phyloP scores from a whole-genome alignment of 1,140 invertebrate species.

The Triops longicaudatus region DNA sequence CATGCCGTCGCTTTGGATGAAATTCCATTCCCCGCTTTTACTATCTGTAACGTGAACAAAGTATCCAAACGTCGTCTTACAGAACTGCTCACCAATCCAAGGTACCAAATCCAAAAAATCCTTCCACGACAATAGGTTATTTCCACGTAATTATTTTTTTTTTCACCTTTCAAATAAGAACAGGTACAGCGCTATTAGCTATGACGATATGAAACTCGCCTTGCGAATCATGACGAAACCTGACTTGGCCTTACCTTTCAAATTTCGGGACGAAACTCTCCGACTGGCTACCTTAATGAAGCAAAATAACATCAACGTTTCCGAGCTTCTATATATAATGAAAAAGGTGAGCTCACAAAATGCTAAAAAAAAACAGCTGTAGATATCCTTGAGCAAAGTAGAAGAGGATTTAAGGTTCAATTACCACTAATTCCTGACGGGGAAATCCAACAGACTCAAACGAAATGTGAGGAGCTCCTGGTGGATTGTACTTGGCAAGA shows the following conservation, averaged over 20 bases:
- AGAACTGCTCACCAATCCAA: neutral
- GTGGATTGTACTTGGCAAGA: conserved; percentile 55
- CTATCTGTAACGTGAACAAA: conserved; percentile 56
- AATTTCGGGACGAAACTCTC: neutral
- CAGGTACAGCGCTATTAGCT: conserved; percentile 12
- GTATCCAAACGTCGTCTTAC: conserved; percentile 37
- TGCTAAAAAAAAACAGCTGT: neutral
- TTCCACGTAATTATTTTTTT: too few species aligned
- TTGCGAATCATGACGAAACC: conserved; percentile 18
- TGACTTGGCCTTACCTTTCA: neutral
- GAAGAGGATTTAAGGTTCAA: too few species aligned
- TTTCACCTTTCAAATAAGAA: neutral
- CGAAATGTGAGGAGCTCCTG: conserved; percentile 29
- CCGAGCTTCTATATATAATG: neutral
- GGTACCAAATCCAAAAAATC: neutral
- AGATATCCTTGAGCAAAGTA: too few species aligned
- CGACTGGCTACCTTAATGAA: neutral
- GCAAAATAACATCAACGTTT: neutral
- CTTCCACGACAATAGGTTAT: too few species aligned
- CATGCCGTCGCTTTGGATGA: conserved; percentile 59
- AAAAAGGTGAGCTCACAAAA: neutral
- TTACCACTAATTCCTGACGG: neutral
- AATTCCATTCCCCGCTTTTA: conserved; percentile 58
- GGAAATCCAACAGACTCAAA: neutral
- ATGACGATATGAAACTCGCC: conserved; percentile 20